A percentile compares a stretch with the other conserved stretches of the same genome.
Conservation (phyloP, 2,113 vertebrate species). For the Serilophus lunatus region DNA sequence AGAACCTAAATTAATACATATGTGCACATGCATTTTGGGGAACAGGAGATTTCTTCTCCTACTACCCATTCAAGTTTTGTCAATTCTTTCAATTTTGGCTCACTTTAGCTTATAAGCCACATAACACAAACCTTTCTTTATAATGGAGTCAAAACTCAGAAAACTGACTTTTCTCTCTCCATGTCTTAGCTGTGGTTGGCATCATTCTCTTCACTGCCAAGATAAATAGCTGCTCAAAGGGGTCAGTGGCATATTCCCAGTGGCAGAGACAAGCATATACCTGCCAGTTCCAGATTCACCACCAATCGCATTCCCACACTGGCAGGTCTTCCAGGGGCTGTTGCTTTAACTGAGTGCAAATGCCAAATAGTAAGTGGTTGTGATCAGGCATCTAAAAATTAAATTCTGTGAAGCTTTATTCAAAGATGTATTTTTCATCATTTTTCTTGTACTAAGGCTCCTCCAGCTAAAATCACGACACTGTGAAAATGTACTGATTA, state of each 20-base stretch:
- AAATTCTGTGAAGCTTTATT: neutral
- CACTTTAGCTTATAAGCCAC: neutral
- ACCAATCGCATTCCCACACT: neutral
- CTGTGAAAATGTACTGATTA: neutral
- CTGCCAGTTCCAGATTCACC: neutral
- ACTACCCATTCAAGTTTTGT: neutral
- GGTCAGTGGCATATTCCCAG: neutral
- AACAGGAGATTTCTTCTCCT: neutral
- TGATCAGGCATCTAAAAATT: neutral
- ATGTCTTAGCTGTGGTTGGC: neutral
- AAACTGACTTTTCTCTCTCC: neutral
- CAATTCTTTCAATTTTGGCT: neutral
- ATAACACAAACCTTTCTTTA: neutral
- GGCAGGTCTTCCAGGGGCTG: neutral
- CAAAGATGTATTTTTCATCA: neutral
- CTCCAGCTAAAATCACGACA: neutral
- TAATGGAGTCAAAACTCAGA: neutral
- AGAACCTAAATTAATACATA: neutral
- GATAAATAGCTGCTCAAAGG: neutral
- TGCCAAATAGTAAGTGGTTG: neutral
- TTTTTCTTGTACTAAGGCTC: neutral
- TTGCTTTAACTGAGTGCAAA: neutral
- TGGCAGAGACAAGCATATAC: neutral
- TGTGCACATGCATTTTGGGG: rapidly evolving
- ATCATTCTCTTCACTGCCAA: neutral